Evolutionary conservation across 1,140 invertebrate genomes (phyloP), one percentile per base, ranked within the genome.

Genomic region (Conus betulinus): DNA sequence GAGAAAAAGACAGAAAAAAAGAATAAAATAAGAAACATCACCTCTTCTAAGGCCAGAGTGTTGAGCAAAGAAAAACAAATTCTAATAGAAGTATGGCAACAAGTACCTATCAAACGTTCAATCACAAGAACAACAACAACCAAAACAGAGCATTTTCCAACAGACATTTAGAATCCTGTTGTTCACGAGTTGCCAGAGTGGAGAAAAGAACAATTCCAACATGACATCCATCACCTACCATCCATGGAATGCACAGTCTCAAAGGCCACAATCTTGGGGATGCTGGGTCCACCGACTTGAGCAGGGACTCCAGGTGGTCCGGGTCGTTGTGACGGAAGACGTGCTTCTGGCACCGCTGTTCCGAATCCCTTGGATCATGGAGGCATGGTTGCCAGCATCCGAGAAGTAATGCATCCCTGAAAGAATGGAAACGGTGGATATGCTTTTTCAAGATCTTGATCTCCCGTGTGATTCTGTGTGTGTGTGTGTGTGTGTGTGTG

Each of bases 161-260:
- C 39, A 39, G 39, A 39, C 39, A 39, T 39, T 39, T 39, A 39
- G 39, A 39, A 39, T 39, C 39, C 39, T 39, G 39, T 3, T 39
- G 39, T 39, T 39, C 39, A 39, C 0, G 39, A 3, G 0, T 1
- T 39, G 39, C 39, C 39, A 39, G 0, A 39, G 39, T 1, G 39
- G 39, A 39, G 39, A 39, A 39, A 39, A 39, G 39, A n/a, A 39
- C 39, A 39, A 39, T 39, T 39, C 39, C 39, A 39, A 39, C 39
- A 39, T 39, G 39, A 39, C 39, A 60, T 60, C 8, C 57, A 60
- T 10, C 25, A 85, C 90, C 91, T 91, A 95, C 96, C 99, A 87
- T 98, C 98, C 99, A 99, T 99, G 51, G 98, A 99, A 97, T 99
- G 98, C n/a, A 99, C 99, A 27, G 99, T 99, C 96, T 99, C 99